Evolutionary conservation across 2,113 vertebrate genomes (phyloP), one percentile per base, ranked within the genome.

Genomic region (Coptodon rendalli): DNA sequence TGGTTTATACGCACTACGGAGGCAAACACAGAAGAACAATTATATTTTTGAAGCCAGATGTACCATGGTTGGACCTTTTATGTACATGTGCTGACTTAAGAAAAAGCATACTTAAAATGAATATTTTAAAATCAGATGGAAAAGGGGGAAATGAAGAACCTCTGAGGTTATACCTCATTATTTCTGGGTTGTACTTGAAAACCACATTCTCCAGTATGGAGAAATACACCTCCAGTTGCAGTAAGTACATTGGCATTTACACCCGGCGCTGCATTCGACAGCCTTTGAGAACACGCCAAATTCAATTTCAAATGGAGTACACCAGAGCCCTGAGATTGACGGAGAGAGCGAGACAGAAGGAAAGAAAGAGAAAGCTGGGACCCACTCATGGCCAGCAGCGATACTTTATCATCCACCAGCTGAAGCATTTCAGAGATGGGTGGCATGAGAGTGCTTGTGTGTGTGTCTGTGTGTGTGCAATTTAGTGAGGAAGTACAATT

Each of bases 401-500:
- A 86, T 57, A 87, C 68, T 89, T 91, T 82, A 89, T 90, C 90
- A 88, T 90, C 78, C 45, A 76, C 57, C 86, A 45, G 17, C 73
- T 57, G 22, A 82, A 79, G 83, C 84, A 7, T 79, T 57, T 83
- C 34, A 73, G 11, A 45, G 40, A 78, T 40, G 27, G 43, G 54
- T 17, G 45, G 34, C 34, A 43, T n/a, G 36, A 24, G 4, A 6
- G 76, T 63, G 52, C 22, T 22, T 68, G 76, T 80, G 48, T 61
- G 34, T 27, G 22, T 82, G 76, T 68, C 56, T 76, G 45, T 80
- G 57, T 38, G 22, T 8, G 17, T 61, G 81, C 76, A 53, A 59
- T 85, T 82, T 24, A 53, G 34, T 82, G 61, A 86, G 66, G 40
- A 85, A 87, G 91, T 66, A 91, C 86, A 83, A 89, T 93, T 93